Evolutionary conservation across 2,113 vertebrate genomes (phyloP).

Genomic region (Anser brachyrhynchus): DNA sequence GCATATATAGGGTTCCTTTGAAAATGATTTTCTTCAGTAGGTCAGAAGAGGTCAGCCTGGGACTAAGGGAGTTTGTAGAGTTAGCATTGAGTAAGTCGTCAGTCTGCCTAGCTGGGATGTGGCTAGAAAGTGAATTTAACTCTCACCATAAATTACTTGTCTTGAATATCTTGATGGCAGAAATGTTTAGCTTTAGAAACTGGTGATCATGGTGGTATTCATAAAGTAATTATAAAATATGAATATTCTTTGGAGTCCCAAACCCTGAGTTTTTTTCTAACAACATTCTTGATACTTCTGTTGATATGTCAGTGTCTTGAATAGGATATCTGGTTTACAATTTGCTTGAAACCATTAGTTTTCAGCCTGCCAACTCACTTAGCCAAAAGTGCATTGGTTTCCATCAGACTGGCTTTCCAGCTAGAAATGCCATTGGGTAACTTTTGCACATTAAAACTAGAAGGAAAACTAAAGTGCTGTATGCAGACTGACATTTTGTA

Average conservation of each 20-base stretch:
- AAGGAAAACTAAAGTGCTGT: background rate
- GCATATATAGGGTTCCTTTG: fast-evolving
- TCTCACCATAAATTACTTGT: fast-evolving
- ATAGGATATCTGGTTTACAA: background rate
- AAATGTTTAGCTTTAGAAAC: background rate
- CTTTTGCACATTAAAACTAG: background rate
- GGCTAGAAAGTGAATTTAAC: background rate
- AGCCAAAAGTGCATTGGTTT: background rate
- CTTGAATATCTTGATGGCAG: background rate
- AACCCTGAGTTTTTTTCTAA: background rate
- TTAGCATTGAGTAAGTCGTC: background rate
- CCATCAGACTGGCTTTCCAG: background rate
- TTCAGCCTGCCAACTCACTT: background rate
- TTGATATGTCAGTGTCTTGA: background rate
- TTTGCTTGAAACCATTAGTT: background rate
- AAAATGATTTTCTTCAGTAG: background rate
- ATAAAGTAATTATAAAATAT: background rate
- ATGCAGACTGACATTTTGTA: background rate
- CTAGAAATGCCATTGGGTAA: background rate
- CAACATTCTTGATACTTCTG: background rate
- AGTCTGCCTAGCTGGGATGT: background rate
- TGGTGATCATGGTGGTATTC: fast-evolving
- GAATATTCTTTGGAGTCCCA: background rate
- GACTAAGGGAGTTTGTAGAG: background rate
- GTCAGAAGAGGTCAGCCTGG: conserved; percentile 63